Percentiles rank a stretch among this genome's conserved stretches.
These are phyloP conservation scores for Eonycteris spelaea DNA, from an alignment of 2,113 vertebrate genomes.

Conservation along the genomic window DNA sequence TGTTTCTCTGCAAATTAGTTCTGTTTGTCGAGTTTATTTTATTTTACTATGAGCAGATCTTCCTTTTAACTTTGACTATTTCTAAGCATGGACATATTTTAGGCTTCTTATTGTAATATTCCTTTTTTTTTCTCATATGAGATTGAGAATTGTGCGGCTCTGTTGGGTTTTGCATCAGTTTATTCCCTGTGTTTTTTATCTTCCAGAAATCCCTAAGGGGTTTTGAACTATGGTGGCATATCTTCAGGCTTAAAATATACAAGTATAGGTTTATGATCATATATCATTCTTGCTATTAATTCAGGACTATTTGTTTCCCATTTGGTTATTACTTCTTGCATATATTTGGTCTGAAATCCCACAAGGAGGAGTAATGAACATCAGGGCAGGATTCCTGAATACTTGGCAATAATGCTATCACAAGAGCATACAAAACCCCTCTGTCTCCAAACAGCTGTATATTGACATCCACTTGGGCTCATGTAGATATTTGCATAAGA, in stretches of 20 bases:
- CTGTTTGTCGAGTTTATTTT: not conserved
- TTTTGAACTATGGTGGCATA: not conserved
- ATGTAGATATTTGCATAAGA: not conserved
- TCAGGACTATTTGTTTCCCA: not conserved
- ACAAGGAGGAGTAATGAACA: not conserved
- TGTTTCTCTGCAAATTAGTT: not conserved
- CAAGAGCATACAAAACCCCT: not conserved
- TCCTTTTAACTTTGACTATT: not conserved
- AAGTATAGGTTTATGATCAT: not conserved
- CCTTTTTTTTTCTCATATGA: not conserved
- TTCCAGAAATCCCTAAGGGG: not conserved
- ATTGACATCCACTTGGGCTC: not conserved
- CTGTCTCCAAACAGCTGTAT: not conserved
- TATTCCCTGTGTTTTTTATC: not conserved
- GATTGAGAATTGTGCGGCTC: not conserved
- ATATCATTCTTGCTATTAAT: not conserved
- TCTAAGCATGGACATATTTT: not conserved
- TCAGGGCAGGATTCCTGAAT: not conserved
- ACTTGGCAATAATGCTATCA: not conserved
- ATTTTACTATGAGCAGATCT: not conserved
- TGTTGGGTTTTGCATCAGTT: not conserved
- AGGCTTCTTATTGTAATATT: not conserved
- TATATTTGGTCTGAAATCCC: not conserved
- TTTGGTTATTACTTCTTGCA: conserved; percentile 4
- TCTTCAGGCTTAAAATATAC: not conserved